These are phyloP conservation scores for Agrotis exclamationis DNA, from an alignment of 2,888 invertebrate species.

Conservation along the genomic window DNA sequence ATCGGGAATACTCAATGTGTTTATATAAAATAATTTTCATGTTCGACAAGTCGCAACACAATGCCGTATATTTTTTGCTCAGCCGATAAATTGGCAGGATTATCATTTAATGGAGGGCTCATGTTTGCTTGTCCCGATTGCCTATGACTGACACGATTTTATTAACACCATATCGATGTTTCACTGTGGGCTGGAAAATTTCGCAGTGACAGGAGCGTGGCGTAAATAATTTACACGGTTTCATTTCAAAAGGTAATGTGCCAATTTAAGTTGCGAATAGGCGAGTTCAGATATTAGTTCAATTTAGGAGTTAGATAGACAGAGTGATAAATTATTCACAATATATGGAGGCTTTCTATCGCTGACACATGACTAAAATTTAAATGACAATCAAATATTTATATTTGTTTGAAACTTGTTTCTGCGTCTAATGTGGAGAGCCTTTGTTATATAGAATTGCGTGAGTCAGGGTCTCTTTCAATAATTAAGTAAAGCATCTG, in stretches of 20 bases:
- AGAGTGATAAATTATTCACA: conserved; percentile 81
- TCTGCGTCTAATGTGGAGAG: conserved; percentile 58
- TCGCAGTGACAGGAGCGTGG: conserved; percentile 73
- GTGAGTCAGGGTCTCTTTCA: conserved; percentile 46
- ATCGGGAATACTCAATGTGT: conserved; percentile 89
- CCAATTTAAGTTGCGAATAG: conserved; percentile 81
- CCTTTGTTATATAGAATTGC: conserved; percentile 53
- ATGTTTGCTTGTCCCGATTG: conserved; percentile 89
- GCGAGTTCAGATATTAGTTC: conserved; percentile 83
- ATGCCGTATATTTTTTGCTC: conserved; percentile 89
- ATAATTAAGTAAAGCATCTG: conserved; percentile 56
- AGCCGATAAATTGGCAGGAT: conserved; percentile 90
- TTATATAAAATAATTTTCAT: conserved; percentile 91
- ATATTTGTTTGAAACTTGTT: conserved; percentile 73
- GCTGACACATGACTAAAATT: conserved; percentile 80
- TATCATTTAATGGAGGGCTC: conserved; percentile 91
- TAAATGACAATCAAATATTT: conserved; percentile 80
- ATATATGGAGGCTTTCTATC: conserved; percentile 78
- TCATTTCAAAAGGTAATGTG: conserved; percentile 82
- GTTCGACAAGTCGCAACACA: conserved; percentile 90
- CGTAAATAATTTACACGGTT: conserved; percentile 81
- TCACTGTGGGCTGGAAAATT: conserved; percentile 78
- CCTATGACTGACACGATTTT: conserved; percentile 90
- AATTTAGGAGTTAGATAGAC: conserved; percentile 81
- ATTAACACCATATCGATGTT: conserved; percentile 87